A percentile compares a stretch with the other conserved stretches of the same genome.
Evolutionary conservation across 2,888 invertebrate species (phyloP).

Genomic region (Vesta saturnalis): DNA sequence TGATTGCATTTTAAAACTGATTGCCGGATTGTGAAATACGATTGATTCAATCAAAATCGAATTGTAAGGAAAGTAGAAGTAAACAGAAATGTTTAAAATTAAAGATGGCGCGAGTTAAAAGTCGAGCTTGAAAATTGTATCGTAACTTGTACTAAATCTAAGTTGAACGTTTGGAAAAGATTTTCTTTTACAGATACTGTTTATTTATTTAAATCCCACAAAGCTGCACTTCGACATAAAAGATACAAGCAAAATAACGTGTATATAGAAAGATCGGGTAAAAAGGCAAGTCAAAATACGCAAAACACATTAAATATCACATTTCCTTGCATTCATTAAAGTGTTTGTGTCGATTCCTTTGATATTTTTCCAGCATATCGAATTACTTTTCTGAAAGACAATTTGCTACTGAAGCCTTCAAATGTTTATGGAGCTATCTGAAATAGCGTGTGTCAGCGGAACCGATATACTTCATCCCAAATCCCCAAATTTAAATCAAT

Average conservation of each 20-base stretch:
- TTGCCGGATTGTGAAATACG: no score
- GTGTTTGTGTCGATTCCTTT: conserved; percentile 9
- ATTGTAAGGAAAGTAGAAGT: no score
- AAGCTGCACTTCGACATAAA: conserved; percentile 51
- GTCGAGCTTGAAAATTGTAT: no score
- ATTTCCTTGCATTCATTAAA: conserved; percentile 1
- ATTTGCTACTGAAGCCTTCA: conserved; percentile 25
- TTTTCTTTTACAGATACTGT: conserved; percentile 51
- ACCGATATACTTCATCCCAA: conserved; percentile 22
- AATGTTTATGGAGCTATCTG: conserved; percentile 34
- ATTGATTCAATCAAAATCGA: no score
- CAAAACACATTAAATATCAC: conserved; percentile 30
- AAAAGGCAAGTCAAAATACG: conserved; percentile 16
- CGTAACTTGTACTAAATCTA: no score
- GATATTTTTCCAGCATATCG: conserved; percentile 13
- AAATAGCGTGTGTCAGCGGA: conserved; percentile 32
- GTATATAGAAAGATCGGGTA: conserved; percentile 42
- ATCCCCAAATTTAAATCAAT: conserved; percentile 37
- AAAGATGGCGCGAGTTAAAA: no score
- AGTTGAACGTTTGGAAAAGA: conserved; percentile 34
- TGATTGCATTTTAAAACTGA: no score
- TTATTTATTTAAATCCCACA: conserved; percentile 53
- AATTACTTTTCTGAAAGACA: conserved; percentile 24
- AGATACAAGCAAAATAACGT: conserved; percentile 52
- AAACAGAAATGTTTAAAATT: no score